Evolutionary conservation across 2,888 invertebrate species (phyloP).

Genomic region (Nephrotoma appendiculata): DNA sequence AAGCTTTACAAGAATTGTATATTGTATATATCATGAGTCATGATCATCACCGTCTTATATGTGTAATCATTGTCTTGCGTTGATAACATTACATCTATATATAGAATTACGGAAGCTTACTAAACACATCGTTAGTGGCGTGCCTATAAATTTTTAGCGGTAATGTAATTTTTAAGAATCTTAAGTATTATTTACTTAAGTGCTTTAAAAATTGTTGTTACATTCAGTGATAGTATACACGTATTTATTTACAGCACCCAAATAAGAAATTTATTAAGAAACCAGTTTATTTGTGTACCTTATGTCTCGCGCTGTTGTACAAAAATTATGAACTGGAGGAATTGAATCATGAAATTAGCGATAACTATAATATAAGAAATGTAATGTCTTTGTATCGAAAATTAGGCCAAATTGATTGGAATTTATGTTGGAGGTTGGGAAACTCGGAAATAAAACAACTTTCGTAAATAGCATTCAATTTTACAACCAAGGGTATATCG

Average conservation of each 20-base stretch:
- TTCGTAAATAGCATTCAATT: no score
- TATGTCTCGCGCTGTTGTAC: not conserved
- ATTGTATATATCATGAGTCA: not conserved
- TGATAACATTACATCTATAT: not conserved
- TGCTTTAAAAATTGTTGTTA: not conserved
- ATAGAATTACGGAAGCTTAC: not conserved
- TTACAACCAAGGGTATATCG: no score
- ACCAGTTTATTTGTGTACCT: not conserved
- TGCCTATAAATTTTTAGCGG: not conserved
- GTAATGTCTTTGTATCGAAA: not conserved
- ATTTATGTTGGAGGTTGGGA: not conserved
- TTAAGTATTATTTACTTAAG: not conserved
- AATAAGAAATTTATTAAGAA: not conserved
- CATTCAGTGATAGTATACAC: not conserved
- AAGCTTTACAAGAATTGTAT: not conserved
- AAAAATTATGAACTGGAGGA: not conserved
- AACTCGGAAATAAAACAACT: not conserved
- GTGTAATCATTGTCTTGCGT: not conserved
- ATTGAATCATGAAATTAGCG: not conserved
- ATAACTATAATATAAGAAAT: not conserved
- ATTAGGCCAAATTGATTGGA: not conserved
- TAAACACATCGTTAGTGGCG: not conserved
- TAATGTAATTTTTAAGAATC: not conserved
- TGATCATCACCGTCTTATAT: not conserved
- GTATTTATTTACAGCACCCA: not conserved